These are phyloP conservation scores for Gymnocheta viridis DNA, from an alignment of 2,888 invertebrate species.

Conservation along the genomic window DNA sequence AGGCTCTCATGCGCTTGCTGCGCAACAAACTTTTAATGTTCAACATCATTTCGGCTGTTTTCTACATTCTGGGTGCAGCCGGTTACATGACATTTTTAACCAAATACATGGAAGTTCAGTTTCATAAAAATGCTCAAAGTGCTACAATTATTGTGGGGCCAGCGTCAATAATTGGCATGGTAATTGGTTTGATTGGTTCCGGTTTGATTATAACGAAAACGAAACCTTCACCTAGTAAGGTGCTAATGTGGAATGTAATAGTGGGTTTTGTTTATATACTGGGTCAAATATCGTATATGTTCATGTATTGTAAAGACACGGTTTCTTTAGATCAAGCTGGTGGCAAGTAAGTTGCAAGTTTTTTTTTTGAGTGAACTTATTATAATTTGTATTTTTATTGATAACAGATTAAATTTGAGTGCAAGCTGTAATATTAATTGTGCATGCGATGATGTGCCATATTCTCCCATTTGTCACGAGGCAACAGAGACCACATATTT, in stretches of 20 bases:
- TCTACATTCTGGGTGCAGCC: constrained; percentile 85
- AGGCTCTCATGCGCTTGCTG: constrained; percentile 84
- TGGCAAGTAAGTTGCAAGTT: constrained; percentile 73
- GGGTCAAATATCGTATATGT: constrained; percentile 84
- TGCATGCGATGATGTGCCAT: constrained; percentile 84
- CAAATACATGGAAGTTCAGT: constrained; percentile 90
- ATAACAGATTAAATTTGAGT: constrained; percentile 83
- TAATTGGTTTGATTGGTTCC: constrained; percentile 84
- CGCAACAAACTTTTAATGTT: constrained; percentile 86
- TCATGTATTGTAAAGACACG: constrained; percentile 83
- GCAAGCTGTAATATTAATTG: constrained; percentile 85
- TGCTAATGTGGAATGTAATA: constrained; percentile 85
- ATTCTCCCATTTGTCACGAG: constrained; percentile 86
- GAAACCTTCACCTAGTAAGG: constrained; percentile 84
- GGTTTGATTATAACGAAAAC: constrained; percentile 85
- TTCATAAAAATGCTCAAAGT: constrained; percentile 85
- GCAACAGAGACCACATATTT: constrained; percentile 85
- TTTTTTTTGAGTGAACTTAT: background rate
- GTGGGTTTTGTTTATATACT: constrained; percentile 84
- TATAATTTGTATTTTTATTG: constrained; percentile 32
- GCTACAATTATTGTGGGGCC: constrained; percentile 87
- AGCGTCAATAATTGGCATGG: constrained; percentile 84
- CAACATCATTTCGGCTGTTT: constrained; percentile 86
- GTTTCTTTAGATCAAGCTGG: constrained; percentile 73
- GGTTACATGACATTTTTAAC: constrained; percentile 88